Base-by-base conservation (phyloP, 2,888 invertebrate species). In the Apantesis nais region DNA sequence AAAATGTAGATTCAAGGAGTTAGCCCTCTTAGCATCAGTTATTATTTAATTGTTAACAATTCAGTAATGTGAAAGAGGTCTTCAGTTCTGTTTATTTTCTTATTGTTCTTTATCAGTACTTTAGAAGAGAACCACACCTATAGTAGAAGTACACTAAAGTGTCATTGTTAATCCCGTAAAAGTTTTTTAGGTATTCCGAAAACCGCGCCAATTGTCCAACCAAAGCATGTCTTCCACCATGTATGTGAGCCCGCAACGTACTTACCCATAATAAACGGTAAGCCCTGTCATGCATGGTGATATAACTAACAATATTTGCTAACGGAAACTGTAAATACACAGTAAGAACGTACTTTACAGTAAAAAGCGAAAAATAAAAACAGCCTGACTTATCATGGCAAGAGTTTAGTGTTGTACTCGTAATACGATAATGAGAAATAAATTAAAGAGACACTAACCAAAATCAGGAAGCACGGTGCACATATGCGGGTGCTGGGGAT, bases 391-490 rank as follows among this genome's bases (percentile, higher is more conserved):
- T 44, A 44, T 39, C 39, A 39, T 44, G 44, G 16, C 11, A 55
- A 14, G 55, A 29, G 7, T 16, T 14, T 29, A 14, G 14, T 58
- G 14, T 29, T 58, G 29, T 8, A 16, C 29, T 29, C 16, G 16
- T 1, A 7, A 58, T n/a, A 55, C n/a, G 8, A 55, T 16, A 29
- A 16, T 58, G 2, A 58, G 29, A 58, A 58, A 29, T 29, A 58
- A 29, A 58, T 58, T 58, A 58, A 58, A 29, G 29, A 29, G 5
- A 29, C 14, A 80, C 96, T 96, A 92, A 97, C 97, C 97, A 92
- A 96, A 97, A 90, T 97, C 97, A 84, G 97, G 95, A 86, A 97
- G 97, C 90, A 97, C 95, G 78, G 97, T 96, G 93, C 97, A 97
- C 95, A 97, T 96, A 85, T 95, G 96, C 81, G 94, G 93, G 84